phyloP scores from a whole-genome alignment of 1,140 invertebrate species.

The Trachymyrmex septentrionalis region DNA sequence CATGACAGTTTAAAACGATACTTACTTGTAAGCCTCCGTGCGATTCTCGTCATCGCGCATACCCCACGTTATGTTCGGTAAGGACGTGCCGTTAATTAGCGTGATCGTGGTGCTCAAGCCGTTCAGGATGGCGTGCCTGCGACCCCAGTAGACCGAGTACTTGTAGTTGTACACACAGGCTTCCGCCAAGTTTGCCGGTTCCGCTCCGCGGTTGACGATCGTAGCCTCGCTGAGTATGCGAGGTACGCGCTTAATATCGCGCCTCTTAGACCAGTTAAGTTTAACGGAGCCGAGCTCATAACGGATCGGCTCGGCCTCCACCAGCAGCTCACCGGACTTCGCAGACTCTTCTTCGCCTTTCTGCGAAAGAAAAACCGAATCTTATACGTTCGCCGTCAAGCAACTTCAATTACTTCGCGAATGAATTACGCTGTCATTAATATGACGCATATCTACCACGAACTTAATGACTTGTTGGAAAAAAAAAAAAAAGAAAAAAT shows the following conservation, averaged over 20 bases:
- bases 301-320: slow-evolving; percentile 91
- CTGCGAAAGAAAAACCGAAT: slow-evolving; percentile 74
- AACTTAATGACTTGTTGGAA: background rate
- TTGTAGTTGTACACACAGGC: slow-evolving; percentile 90
- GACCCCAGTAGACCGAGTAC: slow-evolving; percentile 92
- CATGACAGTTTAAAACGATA: slow-evolving; percentile 39
- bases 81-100: slow-evolving; percentile 87
- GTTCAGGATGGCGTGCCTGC: slow-evolving; percentile 91
- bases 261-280: slow-evolving; percentile 88
- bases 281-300: slow-evolving; percentile 91
- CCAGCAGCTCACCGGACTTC: slow-evolving; percentile 90
- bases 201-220: slow-evolving; percentile 88
- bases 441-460: background rate
- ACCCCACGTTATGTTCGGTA: slow-evolving; percentile 90
- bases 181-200: slow-evolving; percentile 88
- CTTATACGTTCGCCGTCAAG: background rate
- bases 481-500: slow-evolving; percentile 3
- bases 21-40: slow-evolving; percentile 88
- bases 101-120: slow-evolving; percentile 91
- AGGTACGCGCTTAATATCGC: slow-evolving; percentile 85
- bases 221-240: slow-evolving; percentile 88
- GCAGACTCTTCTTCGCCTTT: slow-evolving; percentile 88
- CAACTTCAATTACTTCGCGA: slow-evolving; percentile 15
- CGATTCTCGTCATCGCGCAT: slow-evolving; percentile 87
- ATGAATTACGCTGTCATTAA: background rate